These are phyloP conservation scores for Huso huso DNA, from an alignment of 2,797 vertebrate genomes.

Conservation along the genomic window DNA sequence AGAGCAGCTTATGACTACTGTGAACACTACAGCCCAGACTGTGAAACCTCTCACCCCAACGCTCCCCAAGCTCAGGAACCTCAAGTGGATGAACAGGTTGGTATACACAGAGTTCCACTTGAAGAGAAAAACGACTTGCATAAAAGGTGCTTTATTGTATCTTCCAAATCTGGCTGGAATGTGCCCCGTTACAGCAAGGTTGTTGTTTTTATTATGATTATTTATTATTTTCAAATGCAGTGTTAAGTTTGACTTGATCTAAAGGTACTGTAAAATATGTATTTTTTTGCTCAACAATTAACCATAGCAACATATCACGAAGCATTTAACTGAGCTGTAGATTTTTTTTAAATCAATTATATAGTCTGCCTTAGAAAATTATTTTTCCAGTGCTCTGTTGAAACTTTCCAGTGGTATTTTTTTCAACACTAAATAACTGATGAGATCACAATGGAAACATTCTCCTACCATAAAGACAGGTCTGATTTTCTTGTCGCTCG, in stretches of 20 bases:
- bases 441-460: constrained; percentile 78
- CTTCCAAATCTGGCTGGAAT: neutral
- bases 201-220: too few species aligned
- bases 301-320: too few species aligned
- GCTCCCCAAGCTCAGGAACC: constrained; percentile 86
- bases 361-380: neutral
- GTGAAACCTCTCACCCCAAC: constrained; percentile 73
- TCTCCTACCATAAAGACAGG: constrained; percentile 61
- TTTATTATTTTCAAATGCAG: too few species aligned
- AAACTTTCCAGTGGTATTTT: constrained; percentile 59
- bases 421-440: constrained; percentile 52
- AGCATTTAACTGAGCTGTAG: too few species aligned
- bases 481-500: constrained; percentile 57
- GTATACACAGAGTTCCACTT: constrained; percentile 14
- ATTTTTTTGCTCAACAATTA: too few species aligned
- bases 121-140: constrained; percentile 5
- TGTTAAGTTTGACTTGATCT: too few species aligned
- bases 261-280: too few species aligned
- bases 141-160: constrained; percentile 2
- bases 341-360: too few species aligned
- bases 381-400: constrained; percentile 18
- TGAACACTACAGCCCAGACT: constrained; percentile 93
- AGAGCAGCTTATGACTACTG: constrained; percentile 94
- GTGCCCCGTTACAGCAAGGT: neutral
- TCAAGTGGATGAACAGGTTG: constrained; percentile 73